Conservation (phyloP, 2,888 invertebrate genomes). For the Drosophila barbarae region DNA sequence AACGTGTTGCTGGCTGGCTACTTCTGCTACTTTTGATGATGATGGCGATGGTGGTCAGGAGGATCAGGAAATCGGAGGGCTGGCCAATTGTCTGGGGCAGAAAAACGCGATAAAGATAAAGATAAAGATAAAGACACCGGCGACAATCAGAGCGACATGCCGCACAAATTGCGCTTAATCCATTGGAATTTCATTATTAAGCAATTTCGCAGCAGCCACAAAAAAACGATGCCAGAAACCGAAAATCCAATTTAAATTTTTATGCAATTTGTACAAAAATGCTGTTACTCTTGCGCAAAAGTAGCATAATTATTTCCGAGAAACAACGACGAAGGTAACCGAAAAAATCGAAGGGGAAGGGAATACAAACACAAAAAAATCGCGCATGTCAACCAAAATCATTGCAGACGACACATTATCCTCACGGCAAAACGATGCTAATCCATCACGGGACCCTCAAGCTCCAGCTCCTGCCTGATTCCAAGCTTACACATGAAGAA, state of each 20-base stretch:
- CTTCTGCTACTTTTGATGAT: slow-evolving; percentile 7
- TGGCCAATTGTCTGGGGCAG: slow-evolving; percentile 35
- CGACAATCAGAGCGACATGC: slow-evolving; percentile 54
- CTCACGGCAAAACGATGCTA: slow-evolving; percentile 78
- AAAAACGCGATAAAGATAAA: slow-evolving; percentile 46
- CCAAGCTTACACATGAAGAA: slow-evolving; percentile 5
- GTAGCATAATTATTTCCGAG: slow-evolving; percentile 79
- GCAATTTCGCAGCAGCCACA: slow-evolving; percentile 55
- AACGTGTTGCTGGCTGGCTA: slow-evolving; percentile 26
- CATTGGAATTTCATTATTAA: slow-evolving; percentile 75
- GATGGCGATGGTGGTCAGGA: slow-evolving; percentile 3
- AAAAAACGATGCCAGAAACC: slow-evolving; percentile 15
- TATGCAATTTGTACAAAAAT: slow-evolving; percentile 78
- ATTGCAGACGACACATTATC: slow-evolving; percentile 77
- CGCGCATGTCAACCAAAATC: slow-evolving; percentile 70
- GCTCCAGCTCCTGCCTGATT: slow-evolving; percentile 31
- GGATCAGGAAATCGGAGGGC: slow-evolving; percentile 5
- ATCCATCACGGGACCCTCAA: slow-evolving; percentile 76
- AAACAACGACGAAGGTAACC: slow-evolving; percentile 52
- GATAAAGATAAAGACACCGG: slow-evolving; percentile 45
- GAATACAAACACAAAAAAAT: slow-evolving; percentile 34
- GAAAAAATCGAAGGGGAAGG: slow-evolving; percentile 23
- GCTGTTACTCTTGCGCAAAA: slow-evolving; percentile 75
- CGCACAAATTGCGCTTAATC: slow-evolving; percentile 73
- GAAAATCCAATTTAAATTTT: slow-evolving; percentile 68